Percentiles rank a stretch among this genome's conserved stretches.
Conservation (phyloP, 1,140 invertebrate genomes). For the Pachyrhynchus sulphureomaculatus region DNA sequence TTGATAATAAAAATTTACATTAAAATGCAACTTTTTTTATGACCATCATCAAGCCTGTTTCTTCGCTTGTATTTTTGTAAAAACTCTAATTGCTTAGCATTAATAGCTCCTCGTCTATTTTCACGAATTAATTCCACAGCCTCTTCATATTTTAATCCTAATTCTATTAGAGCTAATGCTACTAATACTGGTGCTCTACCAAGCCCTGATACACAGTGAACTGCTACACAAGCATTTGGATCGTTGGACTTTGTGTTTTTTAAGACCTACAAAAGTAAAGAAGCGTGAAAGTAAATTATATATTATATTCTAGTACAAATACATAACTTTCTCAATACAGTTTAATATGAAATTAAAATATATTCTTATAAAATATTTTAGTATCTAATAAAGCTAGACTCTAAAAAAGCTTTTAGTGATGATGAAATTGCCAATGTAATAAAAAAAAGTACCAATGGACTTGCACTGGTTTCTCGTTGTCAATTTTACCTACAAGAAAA, state of each 20-base stretch:
- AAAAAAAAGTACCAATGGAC: no score
- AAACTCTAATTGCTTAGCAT: constrained; percentile 81
- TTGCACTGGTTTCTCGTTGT: no score
- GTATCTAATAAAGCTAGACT: no score
- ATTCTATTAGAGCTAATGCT: constrained; percentile 81
- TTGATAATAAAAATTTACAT: no score
- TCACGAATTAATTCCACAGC: constrained; percentile 83
- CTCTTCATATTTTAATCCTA: constrained; percentile 87
- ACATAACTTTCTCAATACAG: no score
- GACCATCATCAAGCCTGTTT: constrained; percentile 47
- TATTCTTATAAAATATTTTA: no score
- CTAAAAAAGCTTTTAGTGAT: no score
- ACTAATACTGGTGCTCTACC: constrained; percentile 86
- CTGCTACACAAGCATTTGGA: constrained; percentile 77
- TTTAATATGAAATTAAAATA: no score
- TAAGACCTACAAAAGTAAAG: constrained; percentile 63
- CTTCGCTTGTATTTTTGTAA: constrained; percentile 84
- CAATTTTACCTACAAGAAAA: no score
- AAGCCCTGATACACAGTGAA: constrained; percentile 83
- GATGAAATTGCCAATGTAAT: no score
- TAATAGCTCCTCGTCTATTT: constrained; percentile 86
- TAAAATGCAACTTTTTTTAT: no score
- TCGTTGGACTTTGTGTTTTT: constrained; percentile 65
- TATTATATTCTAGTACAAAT: neutral
- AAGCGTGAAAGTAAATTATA: neutral